A percentile compares a stretch with the other conserved stretches of the same genome.
These are phyloP conservation scores for Drosophila testacea DNA, from an alignment of 2,888 invertebrate genomes.

Conservation along the genomic window DNA sequence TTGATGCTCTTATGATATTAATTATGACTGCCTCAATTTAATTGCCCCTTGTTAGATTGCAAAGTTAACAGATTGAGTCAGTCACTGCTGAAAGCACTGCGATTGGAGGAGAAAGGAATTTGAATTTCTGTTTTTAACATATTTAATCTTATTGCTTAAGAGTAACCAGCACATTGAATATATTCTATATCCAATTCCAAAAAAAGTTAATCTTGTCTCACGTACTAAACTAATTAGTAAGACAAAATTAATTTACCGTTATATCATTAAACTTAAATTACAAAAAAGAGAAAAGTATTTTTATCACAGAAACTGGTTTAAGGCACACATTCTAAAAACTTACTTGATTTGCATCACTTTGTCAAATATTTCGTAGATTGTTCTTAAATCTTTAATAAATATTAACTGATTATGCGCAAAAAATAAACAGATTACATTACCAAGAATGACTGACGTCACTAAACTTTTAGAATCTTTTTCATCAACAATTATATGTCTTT, in stretches of 20 bases:
- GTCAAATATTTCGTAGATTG: too few species aligned
- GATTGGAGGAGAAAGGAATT: constrained; percentile 6
- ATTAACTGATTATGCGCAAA: too few species aligned
- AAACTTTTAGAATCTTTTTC: too few species aligned
- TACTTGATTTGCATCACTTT: too few species aligned
- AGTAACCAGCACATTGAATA: not conserved
- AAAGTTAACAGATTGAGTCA: constrained; percentile 1
- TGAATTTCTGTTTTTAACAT: constrained; percentile 8
- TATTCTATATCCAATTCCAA: not conserved
- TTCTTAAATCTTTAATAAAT: too few species aligned
- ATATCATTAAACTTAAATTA: not conserved
- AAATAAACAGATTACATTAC: too few species aligned
- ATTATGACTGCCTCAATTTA: constrained; percentile 12
- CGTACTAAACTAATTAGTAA: not conserved
- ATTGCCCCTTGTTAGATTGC: constrained; percentile 20
- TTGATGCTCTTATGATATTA: constrained; percentile 2
- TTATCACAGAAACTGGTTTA: too few species aligned
- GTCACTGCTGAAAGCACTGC: not conserved
- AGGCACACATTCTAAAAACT: too few species aligned
- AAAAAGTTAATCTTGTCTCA: too few species aligned
- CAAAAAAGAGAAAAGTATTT: too few species aligned
- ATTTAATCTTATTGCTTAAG: not conserved
- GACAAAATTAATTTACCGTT: not conserved
- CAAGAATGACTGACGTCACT: too few species aligned
- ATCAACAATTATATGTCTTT: too few species aligned